A percentile compares a stretch with the other conserved stretches of the same genome.
phyloP scores from a whole-genome alignment of 1,140 invertebrate genomes.

The Anthonomus grandis region DNA sequence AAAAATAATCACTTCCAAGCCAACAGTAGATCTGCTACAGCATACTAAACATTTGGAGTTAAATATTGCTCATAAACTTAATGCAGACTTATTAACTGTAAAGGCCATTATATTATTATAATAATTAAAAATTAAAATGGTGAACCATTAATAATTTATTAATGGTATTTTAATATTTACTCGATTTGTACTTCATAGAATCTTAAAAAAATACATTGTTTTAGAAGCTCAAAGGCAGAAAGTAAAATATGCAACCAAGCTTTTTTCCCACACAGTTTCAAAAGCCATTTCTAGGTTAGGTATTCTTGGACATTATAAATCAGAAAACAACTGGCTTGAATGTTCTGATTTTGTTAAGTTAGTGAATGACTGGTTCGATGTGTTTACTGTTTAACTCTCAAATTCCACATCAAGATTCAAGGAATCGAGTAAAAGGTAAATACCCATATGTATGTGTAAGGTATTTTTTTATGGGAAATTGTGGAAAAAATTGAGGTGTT shows the following conservation, averaged over 20 bases:
- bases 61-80: slow-evolving; percentile 24
- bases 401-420: slow-evolving; percentile 8
- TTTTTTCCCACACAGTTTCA: slow-evolving; percentile 18
- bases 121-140: slow-evolving; percentile 8
- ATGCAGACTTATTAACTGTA: slow-evolving; percentile 14
- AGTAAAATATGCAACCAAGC: slow-evolving; percentile 2
- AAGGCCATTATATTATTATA: slow-evolving; percentile 1
- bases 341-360: slow-evolving; percentile 14
- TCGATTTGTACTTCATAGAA: too few species aligned
- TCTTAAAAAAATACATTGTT: too few species aligned
- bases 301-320: slow-evolving; percentile 3
- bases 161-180: too few species aligned
- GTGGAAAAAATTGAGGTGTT: slow-evolving; percentile 15
- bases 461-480: slow-evolving; percentile 17
- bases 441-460: slow-evolving; percentile 1
- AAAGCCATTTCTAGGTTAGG: slow-evolving; percentile 4
- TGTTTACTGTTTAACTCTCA: slow-evolving; percentile 18
- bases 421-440: slow-evolving; percentile 11
- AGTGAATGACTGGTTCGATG: slow-evolving; percentile 19
- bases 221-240: slow-evolving; percentile 17
- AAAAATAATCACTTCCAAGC: slow-evolving; percentile 15
- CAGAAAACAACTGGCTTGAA: slow-evolving; percentile 9
- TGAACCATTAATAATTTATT: not conserved
- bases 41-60: slow-evolving; percentile 17
- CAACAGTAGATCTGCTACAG: slow-evolving; percentile 13